Evolutionary conservation across 2,888 invertebrate species (phyloP), one percentile per base, ranked within the genome.

Genomic region (Biston stratarius): DNA sequence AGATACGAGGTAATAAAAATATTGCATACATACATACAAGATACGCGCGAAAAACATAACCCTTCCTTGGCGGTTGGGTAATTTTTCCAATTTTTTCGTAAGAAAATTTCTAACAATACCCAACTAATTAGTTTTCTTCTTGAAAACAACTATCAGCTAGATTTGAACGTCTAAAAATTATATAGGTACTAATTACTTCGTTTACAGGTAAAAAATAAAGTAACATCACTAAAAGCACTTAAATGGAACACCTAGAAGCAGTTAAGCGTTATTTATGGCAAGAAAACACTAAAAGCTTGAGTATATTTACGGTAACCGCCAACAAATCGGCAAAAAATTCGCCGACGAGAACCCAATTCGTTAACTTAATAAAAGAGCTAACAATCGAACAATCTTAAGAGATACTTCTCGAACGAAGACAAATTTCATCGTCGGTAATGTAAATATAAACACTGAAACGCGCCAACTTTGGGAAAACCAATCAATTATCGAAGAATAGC

Each of bases 381-480:
- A 49, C 24, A 59, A 24, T 38, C 51, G 14, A 34, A 57, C 12
- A 47, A 44, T n/a, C 24, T 59, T 44, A n/a, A 33, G 0, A 51
- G 51, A 51, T 36, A 45, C 40, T 53, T 42, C 60, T 8, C 7
- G 14, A 40, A 14, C 40, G 47, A 42, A 65, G 60, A 55, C 55
- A 34, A 48, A 49, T 48, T 60, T 60, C 24, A 34, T 60, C 15
- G 42, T 34, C 9, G n/a, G 6, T 57, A 40, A 45, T 47, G 67
- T 61, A 59, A 69, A 64, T 44, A 64, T 24, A 24, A 24, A 24
- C 61, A 45, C 58, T 58, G 36, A 64, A 68, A 59, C 7, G 59
- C 11, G 57, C 45, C 52, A 68, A 68, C 47, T 49, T 61, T 40
- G 57, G 36, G 24, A 36, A 44, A 61, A 61, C 42, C 58, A 64